Evolutionary conservation across 2,888 invertebrate species (phyloP), one percentile per base, ranked within the genome.

Genomic region (Meteorus colon): DNA sequence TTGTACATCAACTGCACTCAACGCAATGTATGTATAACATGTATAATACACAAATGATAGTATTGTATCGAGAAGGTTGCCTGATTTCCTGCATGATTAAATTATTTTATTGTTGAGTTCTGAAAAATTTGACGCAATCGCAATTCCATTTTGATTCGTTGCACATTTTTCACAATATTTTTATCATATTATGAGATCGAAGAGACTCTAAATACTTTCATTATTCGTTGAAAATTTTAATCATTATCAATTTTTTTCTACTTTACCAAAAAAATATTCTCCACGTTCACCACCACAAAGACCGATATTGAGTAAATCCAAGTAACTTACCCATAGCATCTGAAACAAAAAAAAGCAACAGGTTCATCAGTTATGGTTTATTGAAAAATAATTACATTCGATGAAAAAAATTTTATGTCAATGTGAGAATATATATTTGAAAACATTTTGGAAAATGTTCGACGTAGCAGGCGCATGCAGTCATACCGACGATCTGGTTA

Each of bases 241-340:
- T 45, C 55, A 29, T 24, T 31, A 51, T 31, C 51, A 59, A 27
- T 59, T 71, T 60, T 71, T 71, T 41, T 60, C 71, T 24, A 59
- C 24, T 59, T 60, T 41, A 71, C 60, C 27, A 2, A 27, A 45
- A 41, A 29, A 48, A 31, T 70, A 41, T 60, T 60, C 59, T 12
- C 41, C 12, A 8, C 4, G 8, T 8, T 41, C 41, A 12, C 12
- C 41, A 41, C 4, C 12, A 1, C 60, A 63, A 29, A 29, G 24
- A 37, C 48, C 48, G 63, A 72, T 63, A 63, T 63, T 48, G 29
- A 60, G 59, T 62, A 27, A 63, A 48, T 75, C 68, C 69, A 68
- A 73, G 86, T 89, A 90, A 93, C 94, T 94, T 93, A 95, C 94
- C 94, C 93, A 94, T 94, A 90, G 94, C 94, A 92, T 94, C 94